Evolutionary conservation across 2,888 invertebrate species (phyloP), one percentile per base, ranked within the genome.

Genomic region (Hipparchia sbordonii): DNA sequence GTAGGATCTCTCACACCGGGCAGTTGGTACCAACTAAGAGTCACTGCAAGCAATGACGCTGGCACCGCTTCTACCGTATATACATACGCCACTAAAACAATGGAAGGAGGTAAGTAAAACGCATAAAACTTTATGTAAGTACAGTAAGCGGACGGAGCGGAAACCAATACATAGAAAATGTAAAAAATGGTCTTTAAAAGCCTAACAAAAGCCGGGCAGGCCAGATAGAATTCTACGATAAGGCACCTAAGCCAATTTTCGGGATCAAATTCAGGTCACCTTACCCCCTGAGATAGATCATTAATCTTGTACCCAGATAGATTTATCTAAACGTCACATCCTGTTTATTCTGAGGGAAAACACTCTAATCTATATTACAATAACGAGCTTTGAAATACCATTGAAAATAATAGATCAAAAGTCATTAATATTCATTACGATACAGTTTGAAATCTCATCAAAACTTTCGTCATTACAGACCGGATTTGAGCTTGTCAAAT

Each of bases 1-100:
- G 90, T 95, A 61, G 93, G 94, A 54, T 93, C 95, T 76, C 91
- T 96, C 51, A 83, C 89, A 57, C 95, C 96, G 0, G 95, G 94
- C 0, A 94, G 93, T 10, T 95, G 95, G 94, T 96, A 96, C 80
- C 93, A 95, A 77, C 86, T 96, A 72, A 89, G 94, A 76, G 94
- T 96, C 63, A 94, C 94, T 6, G 96, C 96, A 8, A 92, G 93
- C 76, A 96, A 95, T 80, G 95, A 96, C 79, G 96, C 96, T 7
- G 96, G 96, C 0, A 87, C 93, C 2, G 95, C 95, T 4, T 93
- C 95, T 4, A 94, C 95, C 60, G 86, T 95, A 10, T 95, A 95
- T 74, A 91, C 92, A 54, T 95, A 95, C 76, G 94, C 95, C 39
- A 96, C 96, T 0, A 94, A 95, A 74, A 95, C 95, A 10, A 79